Evolutionary conservation across 2,797 vertebrate genomes (phyloP), one percentile per base, ranked within the genome.

Genomic region (Odontamblyopus rebecca): DNA sequence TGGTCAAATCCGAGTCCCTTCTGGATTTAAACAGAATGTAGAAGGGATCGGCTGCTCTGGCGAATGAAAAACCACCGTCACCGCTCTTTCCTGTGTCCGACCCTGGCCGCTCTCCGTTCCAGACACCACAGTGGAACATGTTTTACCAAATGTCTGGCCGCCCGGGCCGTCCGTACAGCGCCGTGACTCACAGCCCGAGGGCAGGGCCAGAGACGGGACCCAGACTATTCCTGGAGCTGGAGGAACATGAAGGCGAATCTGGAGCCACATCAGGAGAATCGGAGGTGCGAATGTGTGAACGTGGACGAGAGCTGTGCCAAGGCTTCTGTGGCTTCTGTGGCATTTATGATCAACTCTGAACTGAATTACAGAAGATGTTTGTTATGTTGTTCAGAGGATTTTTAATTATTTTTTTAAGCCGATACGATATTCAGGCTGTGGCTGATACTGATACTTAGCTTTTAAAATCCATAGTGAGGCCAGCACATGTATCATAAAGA

Each of bases 101-200:
- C 82, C 75, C 63, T n/a, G 16, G 65, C 7, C 71, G 59, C 59
- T 69, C 35, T 51, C 71, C 7, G 27, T 72, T 86, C 77, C 81
- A 80, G 79, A 77, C 75, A 67, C 73, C 66, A 44, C 67, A 74
- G 72, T 32, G 61, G 61, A 79, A 81, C 59, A 26, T 70, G 30
- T 86, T 88, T 30, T 32, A 80, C 77, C 54, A 65, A 15, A 60
- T 16, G 59, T 72, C 70, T 75, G 77, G 77, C 82, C 74, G 44
- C 13, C 77, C 79, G 56, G 75, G 65, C 75, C 75, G 76, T 82
- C 73, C 66, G 61, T 69, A 77, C 60, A 51, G 84, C 69, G 54
- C 32, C 48, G 59, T 78, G 81, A 87, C 77, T 86, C 83, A 79
- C 59, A 71, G 23, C 54, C 61, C 32, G 69, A 74, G 71, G 62